Conservation (phyloP, 2,797 vertebrate species). For the Glyptemys insculpta region DNA sequence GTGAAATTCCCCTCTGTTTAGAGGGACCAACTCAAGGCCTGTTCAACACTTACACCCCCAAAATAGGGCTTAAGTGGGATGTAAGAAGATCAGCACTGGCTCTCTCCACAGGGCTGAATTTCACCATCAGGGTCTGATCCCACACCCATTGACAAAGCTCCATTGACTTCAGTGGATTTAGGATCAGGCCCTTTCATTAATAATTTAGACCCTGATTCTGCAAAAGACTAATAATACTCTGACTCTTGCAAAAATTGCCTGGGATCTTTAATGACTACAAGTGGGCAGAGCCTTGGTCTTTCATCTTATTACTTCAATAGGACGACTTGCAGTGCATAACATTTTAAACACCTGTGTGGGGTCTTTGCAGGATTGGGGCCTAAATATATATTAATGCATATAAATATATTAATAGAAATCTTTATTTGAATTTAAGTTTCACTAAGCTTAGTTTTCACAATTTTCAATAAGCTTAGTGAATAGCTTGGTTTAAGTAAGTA, state of each 20-base stretch:
- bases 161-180: background rate
- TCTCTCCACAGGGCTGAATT: background rate
- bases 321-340: background rate
- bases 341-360: fast-evolving
- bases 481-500: slow-evolving; percentile 8
- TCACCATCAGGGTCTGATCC: background rate
- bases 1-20: fast-evolving
- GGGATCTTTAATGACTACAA: background rate
- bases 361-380: background rate
- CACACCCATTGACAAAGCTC: background rate
- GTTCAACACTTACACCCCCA: fast-evolving
- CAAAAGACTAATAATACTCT: background rate
- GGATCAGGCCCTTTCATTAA: background rate
- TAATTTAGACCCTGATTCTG: background rate
- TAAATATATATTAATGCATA: background rate
- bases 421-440: background rate
- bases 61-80: too few species aligned
- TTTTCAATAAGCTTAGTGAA: background rate
- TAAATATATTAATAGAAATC: background rate
- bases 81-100: fast-evolving
- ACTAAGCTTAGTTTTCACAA: background rate
- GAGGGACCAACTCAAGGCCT: background rate
- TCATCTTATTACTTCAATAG: background rate
- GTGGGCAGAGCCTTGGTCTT: background rate
- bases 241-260: background rate